Evolutionary conservation across 2,888 invertebrate genomes (phyloP), one percentile per base, ranked within the genome.

Genomic region (Steinernema carpocapsae): DNA sequence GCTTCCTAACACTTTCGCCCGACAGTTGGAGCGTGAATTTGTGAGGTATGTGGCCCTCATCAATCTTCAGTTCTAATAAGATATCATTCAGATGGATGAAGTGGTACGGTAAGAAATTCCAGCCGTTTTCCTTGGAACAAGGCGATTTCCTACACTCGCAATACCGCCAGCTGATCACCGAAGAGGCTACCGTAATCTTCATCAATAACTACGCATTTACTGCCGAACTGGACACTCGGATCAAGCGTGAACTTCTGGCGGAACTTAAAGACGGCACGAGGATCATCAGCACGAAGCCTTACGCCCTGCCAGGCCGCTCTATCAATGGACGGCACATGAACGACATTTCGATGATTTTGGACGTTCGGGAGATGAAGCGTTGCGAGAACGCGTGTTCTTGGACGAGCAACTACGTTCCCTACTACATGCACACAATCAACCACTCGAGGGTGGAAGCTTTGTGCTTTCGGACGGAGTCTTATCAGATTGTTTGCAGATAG

Each of bases 141-240:
- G 97, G 97, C 56, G 97, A 99, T 89, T 99, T 99, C 89, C 90
- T 99, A 80, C 92, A 92, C 84, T 93, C 94, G 85, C 93, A 94
- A 87, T 94, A 94, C 89, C 92, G 94, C 82, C 95, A 97, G 88
- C 94, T 93, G 89, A 96, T 99, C 83, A 94, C 94, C 84, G 92
- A 84, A 72, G 85, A 87, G 70, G 86, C 83, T 80, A 90, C 90
- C 46, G 93, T 99, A 87, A 95, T 99, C 78, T 99, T 99, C 90
- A 97, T 99, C 51, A 99, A 99, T 90, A 99, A 99, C 91, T 99
- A 95, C 90, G 99, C 97, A 52, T 99, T 99, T 89, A 96, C 96
- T 14, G 96, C 99, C 32, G 92, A 93, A 80, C 95, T 99, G 37
- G 97, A 99, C 90, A 95, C 97, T 89, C 85, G 88, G 85, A 86